Evolutionary conservation across 2,888 invertebrate genomes (phyloP), one percentile per base, ranked within the genome.

Genomic region (Leistus spinibarbis): DNA sequence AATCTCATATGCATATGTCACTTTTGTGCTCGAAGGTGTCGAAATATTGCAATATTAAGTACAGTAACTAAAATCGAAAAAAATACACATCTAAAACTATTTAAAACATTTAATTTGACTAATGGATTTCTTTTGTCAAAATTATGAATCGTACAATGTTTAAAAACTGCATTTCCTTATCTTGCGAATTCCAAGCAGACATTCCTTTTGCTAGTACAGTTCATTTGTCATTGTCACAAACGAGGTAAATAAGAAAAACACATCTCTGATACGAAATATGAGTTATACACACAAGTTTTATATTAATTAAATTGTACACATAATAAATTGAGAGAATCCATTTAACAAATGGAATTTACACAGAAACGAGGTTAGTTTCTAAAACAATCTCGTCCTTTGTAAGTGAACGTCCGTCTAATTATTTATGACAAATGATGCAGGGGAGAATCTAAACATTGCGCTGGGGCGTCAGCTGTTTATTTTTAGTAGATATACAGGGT

Each of bases 401-500:
- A 40, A 40, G 40, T 40, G 40, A 40, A 20, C 60, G 19, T 60
- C 53, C 24, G 22, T 22, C 10, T 54, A 68, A 68, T 68, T 68
- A 68, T 68, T 68, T 68, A 68, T 68, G 67, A 68, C 54, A 22
- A 54, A 54, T 54, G 67, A 53, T 68, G 20, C 67, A 20, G 13
- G 56, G 67, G 67, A 68, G 60, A 60, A 60, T 17, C 17, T 60
- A 60, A 60, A 60, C 60, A 60, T 60, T 22, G 22, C 57, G 56
- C 13, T 19, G 60, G n/a, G 40, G 40, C 40, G 40, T 40, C 13
- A 10, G 5, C 40, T 40, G 40, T 40, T 40, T 40, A 40, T 40
- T 40, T 40, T 40, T 40, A 40, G 40, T 40, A 7, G 27, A 5
- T 40, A 40, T 7, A 40, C 13, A 40, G n/a, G n/a, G n/a, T 40